phyloP scores from a whole-genome alignment of 2,888 invertebrate species.

The Cordilura impudica region DNA sequence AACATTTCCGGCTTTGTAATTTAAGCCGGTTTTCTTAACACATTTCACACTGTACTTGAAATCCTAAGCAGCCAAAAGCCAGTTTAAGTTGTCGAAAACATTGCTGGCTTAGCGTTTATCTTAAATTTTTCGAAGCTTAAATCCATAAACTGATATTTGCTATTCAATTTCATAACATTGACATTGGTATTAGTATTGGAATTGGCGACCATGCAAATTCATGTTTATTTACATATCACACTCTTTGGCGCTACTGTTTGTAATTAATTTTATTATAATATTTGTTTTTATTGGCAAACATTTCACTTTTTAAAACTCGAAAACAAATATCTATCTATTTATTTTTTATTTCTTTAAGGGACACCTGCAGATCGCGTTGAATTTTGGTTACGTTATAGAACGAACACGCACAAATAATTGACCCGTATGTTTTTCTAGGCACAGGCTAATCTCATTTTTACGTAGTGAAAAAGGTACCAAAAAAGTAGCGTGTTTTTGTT shows the following conservation, averaged over 20 bases:
- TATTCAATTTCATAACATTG: slow-evolving; percentile 54
- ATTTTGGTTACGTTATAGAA: too few species aligned
- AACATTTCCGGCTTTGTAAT: slow-evolving; percentile 37
- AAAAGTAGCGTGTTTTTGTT: too few species aligned
- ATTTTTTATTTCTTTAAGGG: too few species aligned
- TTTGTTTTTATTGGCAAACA: background rate
- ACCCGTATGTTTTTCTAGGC: too few species aligned
- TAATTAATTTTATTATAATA: background rate
- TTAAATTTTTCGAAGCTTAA: background rate
- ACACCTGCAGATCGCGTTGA: too few species aligned
- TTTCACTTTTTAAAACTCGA: too few species aligned
- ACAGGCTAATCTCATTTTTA: too few species aligned
- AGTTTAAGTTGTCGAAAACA: background rate
- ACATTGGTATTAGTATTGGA: slow-evolving; percentile 35
- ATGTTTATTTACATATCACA: background rate
- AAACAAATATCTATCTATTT: too few species aligned
- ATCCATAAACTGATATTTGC: background rate
- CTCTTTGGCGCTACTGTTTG: background rate
- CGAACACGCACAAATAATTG: too few species aligned
- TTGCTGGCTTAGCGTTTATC: too few species aligned
- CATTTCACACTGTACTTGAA: background rate
- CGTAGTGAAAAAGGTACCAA: too few species aligned
- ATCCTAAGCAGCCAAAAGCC: background rate
- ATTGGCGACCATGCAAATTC: too few species aligned
- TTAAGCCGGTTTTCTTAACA: slow-evolving; percentile 3